Conservation (phyloP, 2,113 vertebrate genomes). For the Oceanodroma tethys region DNA sequence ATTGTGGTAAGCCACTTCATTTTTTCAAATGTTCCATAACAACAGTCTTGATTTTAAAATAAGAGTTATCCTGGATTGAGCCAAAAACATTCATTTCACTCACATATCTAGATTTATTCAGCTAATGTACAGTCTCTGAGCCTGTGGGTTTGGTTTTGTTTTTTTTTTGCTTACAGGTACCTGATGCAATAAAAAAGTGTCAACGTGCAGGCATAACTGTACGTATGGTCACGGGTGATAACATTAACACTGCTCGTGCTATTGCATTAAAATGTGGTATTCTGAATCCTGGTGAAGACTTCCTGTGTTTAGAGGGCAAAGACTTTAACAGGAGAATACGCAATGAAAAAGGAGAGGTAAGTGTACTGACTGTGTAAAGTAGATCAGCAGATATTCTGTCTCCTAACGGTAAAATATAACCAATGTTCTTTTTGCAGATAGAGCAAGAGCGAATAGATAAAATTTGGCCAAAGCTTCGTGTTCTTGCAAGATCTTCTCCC, state of each 20-base stretch:
- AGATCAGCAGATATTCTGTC: background rate
- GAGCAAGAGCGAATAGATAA: constrained; percentile 98
- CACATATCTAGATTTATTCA: background rate
- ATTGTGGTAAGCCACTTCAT: background rate
- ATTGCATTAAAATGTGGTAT: constrained; percentile 96
- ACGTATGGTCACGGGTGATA: constrained; percentile 98
- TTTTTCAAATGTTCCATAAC: background rate
- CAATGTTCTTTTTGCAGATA: constrained; percentile 80
- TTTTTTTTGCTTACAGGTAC: constrained; percentile 77
- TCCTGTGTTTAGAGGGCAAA: constrained; percentile 95
- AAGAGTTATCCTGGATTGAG: background rate
- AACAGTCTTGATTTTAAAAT: background rate
- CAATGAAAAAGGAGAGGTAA: constrained; percentile 98
- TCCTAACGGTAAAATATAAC: background rate
- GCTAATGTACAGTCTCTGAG: background rate
- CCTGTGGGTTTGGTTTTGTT: background rate
- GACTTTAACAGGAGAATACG: constrained; percentile 98
- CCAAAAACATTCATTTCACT: background rate
- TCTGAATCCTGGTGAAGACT: constrained; percentile 93
- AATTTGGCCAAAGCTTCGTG: constrained; percentile 97
- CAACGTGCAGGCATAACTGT: constrained; percentile 97
- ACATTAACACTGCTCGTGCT: constrained; percentile 97
- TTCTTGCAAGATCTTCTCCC: constrained; percentile 96
- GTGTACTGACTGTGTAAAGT: background rate
- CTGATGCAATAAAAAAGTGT: constrained; percentile 95